Base-by-base conservation (phyloP, 2,797 vertebrate genomes). In the Platyrinchus mystaceus region DNA sequence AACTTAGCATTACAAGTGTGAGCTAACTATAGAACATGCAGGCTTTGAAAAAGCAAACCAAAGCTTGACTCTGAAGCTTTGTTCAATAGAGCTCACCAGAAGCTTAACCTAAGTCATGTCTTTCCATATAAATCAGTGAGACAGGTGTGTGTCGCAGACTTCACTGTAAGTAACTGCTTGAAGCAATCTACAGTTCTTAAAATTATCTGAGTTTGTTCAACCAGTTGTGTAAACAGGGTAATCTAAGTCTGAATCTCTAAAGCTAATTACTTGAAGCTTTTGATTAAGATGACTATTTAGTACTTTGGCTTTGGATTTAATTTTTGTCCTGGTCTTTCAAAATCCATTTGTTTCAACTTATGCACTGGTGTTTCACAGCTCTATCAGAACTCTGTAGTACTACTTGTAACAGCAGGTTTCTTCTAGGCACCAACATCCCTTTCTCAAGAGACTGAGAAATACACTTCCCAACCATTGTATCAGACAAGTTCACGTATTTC, bases 401-500 rank as follows among this genome's bases (percentile, higher is more conserved):
- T 86, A 3, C n/a, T 66, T n/a, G 9, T 84, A 87, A 90, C 17
- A 84, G 37, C 21, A 56, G 37, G 8, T 64, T 93, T 60, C 63
- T 92, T 92, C 46, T 80, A 97, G 96, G 88, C 64, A 84, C 69
- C 95, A 63, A 47, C 74, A 84, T 77, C 90, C 0, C 73, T 95
- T 94, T 77, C 92, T 90, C 96, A 97, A 90, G 95, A 96, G 59
- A 76, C 83, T 52, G 96, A 96, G 62, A 96, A 94, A 52, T 96
- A 87, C 9, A 24, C 63, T 92, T 95, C 96, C 64, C 94, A 93
- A 58, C 60, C 93, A 55, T 68, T 95, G 14, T 97, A 96, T 95
- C 95, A 96, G 89, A 75, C 90, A 64, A 96, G 46, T 78, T 86
- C 90, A 68, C 39, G 56, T 63, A 75, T 86, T 84, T 89, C 82